Evolutionary conservation across 2,888 invertebrate species (phyloP), one percentile per base, ranked within the genome.

Genomic region (Prosopocoilus inquinatus): DNA sequence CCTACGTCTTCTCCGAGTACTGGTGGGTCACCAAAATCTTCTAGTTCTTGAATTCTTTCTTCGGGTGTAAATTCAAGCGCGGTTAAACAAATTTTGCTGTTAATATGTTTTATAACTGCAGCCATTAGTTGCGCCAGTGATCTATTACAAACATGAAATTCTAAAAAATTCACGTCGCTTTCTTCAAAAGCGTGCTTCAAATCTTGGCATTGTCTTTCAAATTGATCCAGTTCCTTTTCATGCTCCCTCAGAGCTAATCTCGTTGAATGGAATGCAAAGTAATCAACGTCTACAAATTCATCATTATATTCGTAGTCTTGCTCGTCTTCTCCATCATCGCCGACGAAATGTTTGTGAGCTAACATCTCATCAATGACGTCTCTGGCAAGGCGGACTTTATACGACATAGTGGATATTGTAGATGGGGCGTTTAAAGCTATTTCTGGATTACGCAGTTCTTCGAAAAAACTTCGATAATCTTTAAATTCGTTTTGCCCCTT

Each of bases 51-150:
- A 54, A 79, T 78, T 71, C 69, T 68, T 67, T 69, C 77, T 67
- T 80, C 78, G 48, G 81, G 80, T 51, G 80, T 74, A 64, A 79
- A 79, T 28, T 73, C 50, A 65, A 77, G 78, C 1, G 83, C 70
- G 43, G 58, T 67, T 47, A 78, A 75, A 72, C 78, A 78, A 56
- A 73, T 78, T 11, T 66, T 66, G 53, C 69, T 64, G 33, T 73
- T 66, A 4, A 79, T 62, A 9, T 51, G 38, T 16, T 65, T 64
- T 2, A 75, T 64, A 9, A 72, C 69, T 41, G 76, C 69, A 39
- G 62, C 60, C 38, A 73, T 61, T 2, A 76, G 3, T 16, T 74
- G 66, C 9, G 63, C 57, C 8, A 72, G 58, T 4, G 67, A 47
- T 57, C 73, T 70, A 7, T 68, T 56, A 2, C 66, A 62, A 9